These are phyloP conservation scores for Brachionus koreanus DNA, from an alignment of 1,140 invertebrate genomes.

Conservation along the genomic window DNA sequence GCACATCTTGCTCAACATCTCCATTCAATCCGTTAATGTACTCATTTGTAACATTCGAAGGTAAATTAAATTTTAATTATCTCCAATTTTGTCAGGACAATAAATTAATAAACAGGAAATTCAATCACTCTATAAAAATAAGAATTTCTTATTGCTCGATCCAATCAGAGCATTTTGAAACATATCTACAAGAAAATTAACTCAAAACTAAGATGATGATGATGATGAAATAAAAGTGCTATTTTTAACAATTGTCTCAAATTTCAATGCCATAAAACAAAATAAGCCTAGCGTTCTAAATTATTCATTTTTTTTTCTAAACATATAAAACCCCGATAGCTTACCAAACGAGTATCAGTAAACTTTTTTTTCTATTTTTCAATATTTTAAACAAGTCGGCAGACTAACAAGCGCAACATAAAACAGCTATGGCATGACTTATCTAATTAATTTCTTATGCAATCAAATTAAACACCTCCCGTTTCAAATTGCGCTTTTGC, in stretches of 20 bases:
- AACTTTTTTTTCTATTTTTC: neutral
- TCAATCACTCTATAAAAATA: slow-evolving; percentile 29
- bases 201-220: neutral
- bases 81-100: neutral
- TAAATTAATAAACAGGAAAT: slow-evolving; percentile 31
- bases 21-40: slow-evolving; percentile 24
- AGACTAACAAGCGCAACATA: neutral
- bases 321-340: neutral
- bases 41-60: slow-evolving; percentile 42
- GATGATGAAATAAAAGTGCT: neutral
- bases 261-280: slow-evolving; percentile 38
- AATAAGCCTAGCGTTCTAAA: neutral
- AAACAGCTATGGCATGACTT: slow-evolving; percentile 26
- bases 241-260: neutral
- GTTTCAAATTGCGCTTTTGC: slow-evolving; percentile 5
- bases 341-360: neutral
- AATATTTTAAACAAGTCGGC: neutral
- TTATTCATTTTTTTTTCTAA: neutral
- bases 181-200: neutral
- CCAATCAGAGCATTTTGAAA: neutral
- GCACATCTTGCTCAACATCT: neutral
- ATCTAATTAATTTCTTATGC: slow-evolving; percentile 43
- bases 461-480: slow-evolving; percentile 37
- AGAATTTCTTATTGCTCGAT: neutral
- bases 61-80: slow-evolving; percentile 39